Percentiles rank a stretch among this genome's conserved stretches.
phyloP scores from a whole-genome alignment of 2,797 vertebrate species.

The Sphenodon punctatus region DNA sequence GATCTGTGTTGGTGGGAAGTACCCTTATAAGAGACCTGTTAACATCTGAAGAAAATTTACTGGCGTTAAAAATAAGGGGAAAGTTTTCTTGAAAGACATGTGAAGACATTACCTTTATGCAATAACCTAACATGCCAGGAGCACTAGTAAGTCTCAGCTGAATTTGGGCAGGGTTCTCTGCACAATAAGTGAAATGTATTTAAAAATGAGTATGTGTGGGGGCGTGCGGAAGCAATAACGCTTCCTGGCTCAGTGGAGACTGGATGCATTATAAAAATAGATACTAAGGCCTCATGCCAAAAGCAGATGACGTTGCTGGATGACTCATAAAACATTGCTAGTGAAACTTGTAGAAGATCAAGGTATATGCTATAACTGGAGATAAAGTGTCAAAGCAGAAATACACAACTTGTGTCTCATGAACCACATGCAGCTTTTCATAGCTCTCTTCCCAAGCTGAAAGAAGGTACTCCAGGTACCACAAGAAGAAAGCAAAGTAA shows the following conservation, averaged over 20 bases:
- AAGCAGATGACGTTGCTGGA: neutral
- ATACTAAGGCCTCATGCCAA: slow-evolving; percentile 22
- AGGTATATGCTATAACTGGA: neutral
- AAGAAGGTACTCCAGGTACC: neutral
- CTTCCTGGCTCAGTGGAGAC: neutral
- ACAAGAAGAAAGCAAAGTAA: neutral
- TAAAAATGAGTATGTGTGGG: neutral
- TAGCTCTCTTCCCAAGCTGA: neutral
- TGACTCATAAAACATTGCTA: neutral
- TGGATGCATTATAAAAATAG: neutral
- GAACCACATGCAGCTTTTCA: neutral
- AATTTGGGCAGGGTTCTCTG: neutral
- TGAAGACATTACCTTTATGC: neutral
- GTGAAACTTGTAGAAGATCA: neutral
- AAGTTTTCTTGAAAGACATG: neutral
- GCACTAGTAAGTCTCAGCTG: slow-evolving; percentile 4
- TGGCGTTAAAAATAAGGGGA: neutral
- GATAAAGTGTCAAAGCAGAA: neutral
- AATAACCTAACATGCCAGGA: slow-evolving; percentile 43
- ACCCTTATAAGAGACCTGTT: neutral
- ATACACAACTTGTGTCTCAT: neutral
- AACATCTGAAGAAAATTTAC: neutral
- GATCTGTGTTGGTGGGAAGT: accelerated
- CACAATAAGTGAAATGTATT: neutral
- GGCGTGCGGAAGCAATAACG: slow-evolving; percentile 5